Base-by-base conservation (phyloP, 2,888 invertebrate genomes). In the Lagria hirta region DNA sequence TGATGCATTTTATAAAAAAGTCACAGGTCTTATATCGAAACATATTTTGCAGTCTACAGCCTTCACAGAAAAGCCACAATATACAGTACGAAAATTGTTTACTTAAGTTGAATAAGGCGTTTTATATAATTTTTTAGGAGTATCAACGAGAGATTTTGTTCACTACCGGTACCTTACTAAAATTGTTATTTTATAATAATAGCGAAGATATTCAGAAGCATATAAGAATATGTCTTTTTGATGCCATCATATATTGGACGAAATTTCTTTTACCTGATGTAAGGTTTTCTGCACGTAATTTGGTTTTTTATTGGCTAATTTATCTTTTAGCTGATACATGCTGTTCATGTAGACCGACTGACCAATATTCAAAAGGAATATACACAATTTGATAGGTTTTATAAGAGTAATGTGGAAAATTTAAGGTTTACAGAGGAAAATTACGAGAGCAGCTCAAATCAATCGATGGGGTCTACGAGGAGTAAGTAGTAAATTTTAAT, bases 161-260 rank as follows among this genome's bases (percentile, higher is more conserved):
- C 5, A 3, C 5, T 14, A 48, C 43, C 1, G 21, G 16, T 12
- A 28, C 14, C n/a, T 23, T 43, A 7, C 11, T 34, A 13, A 43
- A 38, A 12, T 32, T 48, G 24, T 16, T 48, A 15, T 43, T 38
- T 28, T 48, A 36, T 15, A 43, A 43, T 27, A 43, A 48, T 17
- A 38, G 33, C n/a, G 23, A 33, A 3, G 28, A 29, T 10, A 16
- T 43, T 24, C 48, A 48, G n/a, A 38, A 29, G 28, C 38, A 48
- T 11, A 37, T 48, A 4, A 18, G 34, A n/a, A 18, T 43, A 8
- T 24, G 34, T 3, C 16, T 48, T 7, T 43, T 48, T 28, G 48
- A 48, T 14, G 24, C 43, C 13, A 37, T 48, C 5, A 33, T 43
- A 8, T 43, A 48, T 21, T 48, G 48, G 48, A 48, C 48, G 7